Conservation (phyloP, 2,113 vertebrate species). For the Lepus timidus region DNA sequence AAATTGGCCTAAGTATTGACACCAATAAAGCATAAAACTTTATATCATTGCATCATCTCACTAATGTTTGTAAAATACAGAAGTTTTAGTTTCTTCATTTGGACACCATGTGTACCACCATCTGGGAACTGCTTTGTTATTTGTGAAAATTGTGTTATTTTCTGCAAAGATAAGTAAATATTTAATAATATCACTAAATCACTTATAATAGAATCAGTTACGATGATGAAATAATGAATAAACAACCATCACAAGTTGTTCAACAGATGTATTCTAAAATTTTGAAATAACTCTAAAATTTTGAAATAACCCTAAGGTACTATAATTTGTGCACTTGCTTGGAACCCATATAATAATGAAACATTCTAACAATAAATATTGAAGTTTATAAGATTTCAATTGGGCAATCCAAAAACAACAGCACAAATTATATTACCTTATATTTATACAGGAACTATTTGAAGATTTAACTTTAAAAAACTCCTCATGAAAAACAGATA, state of each 20-base stretch:
- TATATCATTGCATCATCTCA: neutral
- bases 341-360: neutral
- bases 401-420: neutral
- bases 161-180: constrained; percentile 65
- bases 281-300: constrained; percentile 56
- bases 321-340: neutral
- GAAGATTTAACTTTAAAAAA: neutral
- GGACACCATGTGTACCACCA: constrained; percentile 62
- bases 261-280: constrained; percentile 68
- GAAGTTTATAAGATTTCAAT: constrained; percentile 10
- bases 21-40: neutral
- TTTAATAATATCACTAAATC: constrained; percentile 66
- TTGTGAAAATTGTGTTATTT: constrained; percentile 54
- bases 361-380: constrained; percentile 24
- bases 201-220: constrained; percentile 61
- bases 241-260: constrained; percentile 35
- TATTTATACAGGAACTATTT: neutral
- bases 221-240: constrained; percentile 65
- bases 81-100: constrained; percentile 70
- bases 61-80: constrained; percentile 53
- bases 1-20: neutral
- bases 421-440: neutral
- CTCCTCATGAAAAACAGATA: neutral
- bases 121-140: constrained; percentile 62
- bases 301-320: constrained; percentile 44